A percentile compares a stretch with the other conserved stretches of the same genome.
These are phyloP conservation scores for Sarcophaga peregrina DNA, from an alignment of 1,140 invertebrate genomes.

Conservation along the genomic window DNA sequence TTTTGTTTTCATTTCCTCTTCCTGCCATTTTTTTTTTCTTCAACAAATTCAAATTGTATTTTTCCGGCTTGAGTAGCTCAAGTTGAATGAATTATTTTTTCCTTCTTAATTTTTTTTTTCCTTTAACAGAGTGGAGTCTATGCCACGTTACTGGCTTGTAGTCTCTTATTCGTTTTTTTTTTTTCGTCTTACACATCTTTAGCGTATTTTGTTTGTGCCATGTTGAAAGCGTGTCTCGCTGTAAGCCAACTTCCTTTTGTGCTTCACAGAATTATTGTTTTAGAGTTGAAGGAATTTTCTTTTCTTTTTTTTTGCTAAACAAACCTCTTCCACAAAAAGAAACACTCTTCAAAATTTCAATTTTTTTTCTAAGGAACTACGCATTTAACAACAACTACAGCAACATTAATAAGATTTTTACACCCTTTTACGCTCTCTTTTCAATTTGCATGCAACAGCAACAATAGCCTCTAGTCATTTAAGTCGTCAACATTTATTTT, in stretches of 20 bases:
- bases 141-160: too few species aligned
- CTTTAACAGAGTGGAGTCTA: too few species aligned
- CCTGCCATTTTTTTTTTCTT: slow-evolving; percentile 15
- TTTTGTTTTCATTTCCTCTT: slow-evolving; percentile 35
- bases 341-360: too few species aligned
- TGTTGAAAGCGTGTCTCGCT: slow-evolving; percentile 21
- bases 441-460: not conserved
- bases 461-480: not conserved
- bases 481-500: slow-evolving; percentile 10
- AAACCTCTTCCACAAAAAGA: not conserved
- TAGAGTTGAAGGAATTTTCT: not conserved
- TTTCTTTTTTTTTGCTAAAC: too few species aligned
- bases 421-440: not conserved
- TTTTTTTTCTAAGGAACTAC: not conserved
- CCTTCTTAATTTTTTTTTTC: too few species aligned
- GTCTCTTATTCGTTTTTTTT: too few species aligned
- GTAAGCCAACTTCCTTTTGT: slow-evolving; percentile 18
- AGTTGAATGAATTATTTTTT: slow-evolving; percentile 15
- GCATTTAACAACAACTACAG: not conserved
- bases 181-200: too few species aligned
- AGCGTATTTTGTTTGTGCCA: not conserved
- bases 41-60: slow-evolving; percentile 37
- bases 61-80: slow-evolving; percentile 39
- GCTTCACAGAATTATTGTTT: not conserved
- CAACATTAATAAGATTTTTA: not conserved